Conservation (phyloP, 2,888 invertebrate genomes). For the Drosophila helvetica region DNA sequence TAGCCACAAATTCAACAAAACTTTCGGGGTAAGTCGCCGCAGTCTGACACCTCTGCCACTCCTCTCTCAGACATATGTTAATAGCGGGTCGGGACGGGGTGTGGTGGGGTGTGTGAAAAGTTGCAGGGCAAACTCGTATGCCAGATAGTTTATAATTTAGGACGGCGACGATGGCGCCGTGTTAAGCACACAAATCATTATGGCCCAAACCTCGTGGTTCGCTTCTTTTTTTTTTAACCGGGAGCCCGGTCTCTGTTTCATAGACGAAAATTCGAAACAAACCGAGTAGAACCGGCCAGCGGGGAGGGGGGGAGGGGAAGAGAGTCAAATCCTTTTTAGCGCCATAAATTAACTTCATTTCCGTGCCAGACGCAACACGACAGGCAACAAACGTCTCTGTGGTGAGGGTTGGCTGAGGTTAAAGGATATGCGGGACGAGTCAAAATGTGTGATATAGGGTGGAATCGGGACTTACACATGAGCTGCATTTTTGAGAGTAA, state of each 20-base stretch:
- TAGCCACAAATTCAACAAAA: slow-evolving; percentile 67
- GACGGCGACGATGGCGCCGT: slow-evolving; percentile 55
- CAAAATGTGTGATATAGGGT: slow-evolving; percentile 17
- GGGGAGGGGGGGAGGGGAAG: slow-evolving; percentile 7
- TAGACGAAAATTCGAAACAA: slow-evolving; percentile 49
- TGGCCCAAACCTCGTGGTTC: slow-evolving; percentile 41
- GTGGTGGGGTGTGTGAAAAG: slow-evolving; percentile 33
- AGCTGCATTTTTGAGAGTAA: not conserved
- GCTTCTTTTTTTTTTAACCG: slow-evolving; percentile 25
- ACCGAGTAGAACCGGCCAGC: slow-evolving; percentile 43
- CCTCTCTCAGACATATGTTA: slow-evolving; percentile 38
- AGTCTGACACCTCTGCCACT: slow-evolving; percentile 14
- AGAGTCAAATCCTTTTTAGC: slow-evolving; percentile 73
- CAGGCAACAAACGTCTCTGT: slow-evolving; percentile 69
- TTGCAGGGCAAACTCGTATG: slow-evolving; percentile 44
- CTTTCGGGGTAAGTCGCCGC: slow-evolving; percentile 58
- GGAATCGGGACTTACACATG: slow-evolving; percentile 10
- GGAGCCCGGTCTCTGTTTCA: not conserved
- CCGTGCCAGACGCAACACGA: slow-evolving; percentile 74
- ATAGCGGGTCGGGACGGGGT: not conserved
- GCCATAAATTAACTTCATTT: slow-evolving; percentile 79
- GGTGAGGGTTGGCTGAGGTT: slow-evolving; percentile 21
- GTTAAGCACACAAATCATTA: slow-evolving; percentile 75
- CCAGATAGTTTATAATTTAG: slow-evolving; percentile 75
- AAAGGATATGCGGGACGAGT: not conserved